These are phyloP conservation scores for Drosophila tani DNA, from an alignment of 1,140 invertebrate genomes.

Conservation along the genomic window DNA sequence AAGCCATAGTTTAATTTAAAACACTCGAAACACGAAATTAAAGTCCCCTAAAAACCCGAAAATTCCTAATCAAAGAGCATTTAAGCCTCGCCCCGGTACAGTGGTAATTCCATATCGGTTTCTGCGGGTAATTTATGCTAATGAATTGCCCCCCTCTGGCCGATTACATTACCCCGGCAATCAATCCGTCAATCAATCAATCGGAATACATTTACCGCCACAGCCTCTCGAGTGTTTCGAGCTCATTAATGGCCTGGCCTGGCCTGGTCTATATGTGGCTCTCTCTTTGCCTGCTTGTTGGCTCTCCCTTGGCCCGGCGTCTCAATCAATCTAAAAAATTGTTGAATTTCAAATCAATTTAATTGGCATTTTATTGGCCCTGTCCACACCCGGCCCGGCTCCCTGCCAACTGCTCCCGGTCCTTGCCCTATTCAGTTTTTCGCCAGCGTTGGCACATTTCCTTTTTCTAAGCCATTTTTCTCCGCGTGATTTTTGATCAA, in stretches of 20 bases:
- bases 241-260: slow-evolving; percentile 59
- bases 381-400: slow-evolving; percentile 1
- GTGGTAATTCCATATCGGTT: background rate
- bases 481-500: slow-evolving; percentile 67
- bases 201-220: slow-evolving; percentile 37
- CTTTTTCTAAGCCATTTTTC: slow-evolving; percentile 46
- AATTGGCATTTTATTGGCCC: slow-evolving; percentile 59
- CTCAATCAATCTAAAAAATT: slow-evolving; percentile 16
- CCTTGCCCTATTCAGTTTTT: background rate
- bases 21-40: too few species aligned
- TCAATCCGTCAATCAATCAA: slow-evolving; percentile 64
- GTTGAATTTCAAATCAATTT: slow-evolving; percentile 69
- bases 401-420: background rate
- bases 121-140: slow-evolving; percentile 71
- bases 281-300: background rate
- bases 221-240: slow-evolving; percentile 47
- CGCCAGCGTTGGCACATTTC: slow-evolving; percentile 56
- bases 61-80: slow-evolving; percentile 8
- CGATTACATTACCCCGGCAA: slow-evolving; percentile 23
- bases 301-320: background rate
- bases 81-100: background rate
- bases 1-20: too few species aligned
- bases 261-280: background rate
- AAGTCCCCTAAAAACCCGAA: background rate
- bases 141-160: slow-evolving; percentile 51